Conservation (phyloP, 2,797 vertebrate species). For the Merluccius polli region DNA sequence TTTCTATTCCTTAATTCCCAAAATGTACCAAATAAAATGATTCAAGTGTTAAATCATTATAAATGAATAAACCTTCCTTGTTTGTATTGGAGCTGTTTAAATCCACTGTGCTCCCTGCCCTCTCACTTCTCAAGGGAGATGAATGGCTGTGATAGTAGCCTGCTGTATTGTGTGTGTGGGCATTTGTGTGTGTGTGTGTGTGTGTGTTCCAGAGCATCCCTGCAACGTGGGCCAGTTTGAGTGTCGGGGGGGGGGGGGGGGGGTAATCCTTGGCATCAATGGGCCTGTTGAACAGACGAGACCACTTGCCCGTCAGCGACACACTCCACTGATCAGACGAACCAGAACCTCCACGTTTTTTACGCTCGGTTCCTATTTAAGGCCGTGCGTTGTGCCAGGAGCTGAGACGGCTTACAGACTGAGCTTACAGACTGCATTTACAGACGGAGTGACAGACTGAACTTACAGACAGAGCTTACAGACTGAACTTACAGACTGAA, state of each 20-base stretch:
- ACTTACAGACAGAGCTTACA: too few species aligned
- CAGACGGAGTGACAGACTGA: too few species aligned
- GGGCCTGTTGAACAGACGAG: conserved; percentile 69
- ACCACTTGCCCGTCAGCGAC: conserved; percentile 62
- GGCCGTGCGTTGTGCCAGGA: not conserved
- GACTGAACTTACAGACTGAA: too few species aligned
- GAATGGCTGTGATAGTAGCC: conserved; percentile 24
- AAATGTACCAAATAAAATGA: not conserved
- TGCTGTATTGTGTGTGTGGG: conserved; percentile 36
- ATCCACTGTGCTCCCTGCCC: not conserved
- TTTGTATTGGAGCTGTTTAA: not conserved
- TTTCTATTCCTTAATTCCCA: not conserved
- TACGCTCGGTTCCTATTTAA: conserved; percentile 46
- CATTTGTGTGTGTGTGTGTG: not conserved
- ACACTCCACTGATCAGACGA: conserved; percentile 53
- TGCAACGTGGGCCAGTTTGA: conserved; percentile 81
- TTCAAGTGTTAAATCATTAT: not conserved
- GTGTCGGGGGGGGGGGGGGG: not conserved
- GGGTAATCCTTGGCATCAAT: conserved; percentile 59
- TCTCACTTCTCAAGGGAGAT: not conserved
- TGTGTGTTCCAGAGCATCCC: conserved; percentile 81
- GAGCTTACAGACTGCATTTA: too few species aligned
- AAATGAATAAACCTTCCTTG: not conserved
- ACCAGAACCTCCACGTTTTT: conserved; percentile 40
- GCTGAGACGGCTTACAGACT: too few species aligned